These are phyloP conservation scores for Mesitornis unicolor DNA, from an alignment of 2,113 vertebrate genomes.

Conservation along the genomic window DNA sequence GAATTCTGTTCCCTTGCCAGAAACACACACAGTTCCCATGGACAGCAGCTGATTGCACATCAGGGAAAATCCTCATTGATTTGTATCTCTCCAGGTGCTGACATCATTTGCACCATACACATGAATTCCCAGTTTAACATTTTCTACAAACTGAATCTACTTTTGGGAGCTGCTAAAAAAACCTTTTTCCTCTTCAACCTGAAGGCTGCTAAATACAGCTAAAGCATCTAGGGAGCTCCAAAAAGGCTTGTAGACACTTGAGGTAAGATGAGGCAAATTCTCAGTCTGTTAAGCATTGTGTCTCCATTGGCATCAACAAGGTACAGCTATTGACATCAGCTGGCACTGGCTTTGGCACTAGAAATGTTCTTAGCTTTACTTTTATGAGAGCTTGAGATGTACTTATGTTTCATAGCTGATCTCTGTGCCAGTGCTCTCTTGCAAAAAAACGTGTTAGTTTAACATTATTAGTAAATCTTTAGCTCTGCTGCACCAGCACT, in stretches of 20 bases:
- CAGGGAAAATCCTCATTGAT: background rate
- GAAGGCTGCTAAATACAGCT: background rate
- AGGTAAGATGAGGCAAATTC: background rate
- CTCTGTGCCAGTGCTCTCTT: background rate
- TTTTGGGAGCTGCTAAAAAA: background rate
- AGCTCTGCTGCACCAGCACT: background rate
- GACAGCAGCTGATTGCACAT: background rate
- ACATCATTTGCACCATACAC: background rate
- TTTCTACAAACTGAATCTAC: background rate
- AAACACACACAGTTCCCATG: background rate
- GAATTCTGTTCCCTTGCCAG: background rate
- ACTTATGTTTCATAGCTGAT: background rate
- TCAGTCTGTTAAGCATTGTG: background rate
- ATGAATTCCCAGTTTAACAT: background rate
- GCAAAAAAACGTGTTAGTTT: background rate
- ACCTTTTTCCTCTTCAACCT: background rate
- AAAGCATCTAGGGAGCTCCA: background rate
- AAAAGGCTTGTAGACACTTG: background rate
- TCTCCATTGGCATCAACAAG: background rate
- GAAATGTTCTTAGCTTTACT: background rate
- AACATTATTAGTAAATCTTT: slow-evolving; percentile 22
- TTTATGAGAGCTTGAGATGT: background rate
- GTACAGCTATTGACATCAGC: background rate
- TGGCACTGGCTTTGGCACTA: background rate
- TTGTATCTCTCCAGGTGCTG: background rate